Percentiles rank a stretch among this genome's conserved stretches.
phyloP scores from a whole-genome alignment of 2,113 vertebrate species.

The Toxotes jaculatrix region DNA sequence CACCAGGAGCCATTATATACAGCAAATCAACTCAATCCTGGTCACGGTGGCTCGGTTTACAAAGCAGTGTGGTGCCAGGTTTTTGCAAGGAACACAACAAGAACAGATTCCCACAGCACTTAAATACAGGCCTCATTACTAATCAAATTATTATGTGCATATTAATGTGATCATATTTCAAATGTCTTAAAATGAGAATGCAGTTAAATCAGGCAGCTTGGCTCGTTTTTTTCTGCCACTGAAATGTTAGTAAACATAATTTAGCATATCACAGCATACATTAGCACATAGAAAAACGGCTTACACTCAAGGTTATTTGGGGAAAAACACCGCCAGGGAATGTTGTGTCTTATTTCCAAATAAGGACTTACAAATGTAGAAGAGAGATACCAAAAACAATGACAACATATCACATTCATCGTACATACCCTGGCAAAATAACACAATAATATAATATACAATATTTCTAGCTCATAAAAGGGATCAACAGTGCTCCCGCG shows the following conservation, averaged over 20 bases:
- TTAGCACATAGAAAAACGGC: neutral
- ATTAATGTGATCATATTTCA: neutral
- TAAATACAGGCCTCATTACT: neutral
- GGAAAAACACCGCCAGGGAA: conserved; percentile 4
- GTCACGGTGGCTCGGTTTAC: conserved; percentile 35
- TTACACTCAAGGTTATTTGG: conserved; percentile 15
- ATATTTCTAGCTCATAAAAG: conserved; percentile 11
- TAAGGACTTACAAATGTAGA: neutral
- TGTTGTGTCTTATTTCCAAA: neutral
- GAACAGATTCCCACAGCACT: conserved; percentile 18
- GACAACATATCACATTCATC: neutral
- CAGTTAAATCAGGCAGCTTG: neutral
- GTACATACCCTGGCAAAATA: neutral
- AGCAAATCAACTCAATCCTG: conserved; percentile 63
- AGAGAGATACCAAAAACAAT: neutral
- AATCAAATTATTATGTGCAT: conserved; percentile 1
- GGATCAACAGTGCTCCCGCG: neutral
- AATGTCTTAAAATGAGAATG: neutral
- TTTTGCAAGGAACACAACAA: conserved; percentile 25
- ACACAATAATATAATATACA: neutral
- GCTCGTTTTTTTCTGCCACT: neutral
- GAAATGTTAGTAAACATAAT: neutral
- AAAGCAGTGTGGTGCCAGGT: conserved; percentile 34
- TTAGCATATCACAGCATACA: conserved; percentile 15
- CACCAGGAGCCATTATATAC: conserved; percentile 55